Percentiles rank a stretch among this genome's conserved stretches.
phyloP scores from a whole-genome alignment of 2,888 invertebrate species.

The Torymus texanus region DNA sequence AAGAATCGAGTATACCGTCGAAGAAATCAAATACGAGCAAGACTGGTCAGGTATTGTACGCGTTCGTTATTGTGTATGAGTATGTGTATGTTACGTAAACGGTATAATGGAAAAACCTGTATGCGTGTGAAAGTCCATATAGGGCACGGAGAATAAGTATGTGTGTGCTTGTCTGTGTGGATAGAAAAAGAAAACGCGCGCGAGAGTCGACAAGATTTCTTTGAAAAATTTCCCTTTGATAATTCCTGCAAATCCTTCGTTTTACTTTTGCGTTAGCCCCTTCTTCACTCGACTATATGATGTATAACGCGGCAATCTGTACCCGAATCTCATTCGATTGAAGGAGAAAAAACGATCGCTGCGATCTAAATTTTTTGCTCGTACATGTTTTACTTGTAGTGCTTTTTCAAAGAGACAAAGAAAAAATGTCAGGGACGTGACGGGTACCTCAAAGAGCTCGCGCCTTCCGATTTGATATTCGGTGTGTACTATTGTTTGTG shows the following conservation, averaged over 20 bases:
- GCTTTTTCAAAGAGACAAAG: conserved; percentile 18
- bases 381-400: conserved; percentile 13
- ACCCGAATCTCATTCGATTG: conserved; percentile 37
- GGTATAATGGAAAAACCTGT: conserved; percentile 43
- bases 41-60: conserved; percentile 51
- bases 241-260: background rate
- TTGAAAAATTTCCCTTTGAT: conserved; percentile 22
- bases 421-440: background rate
- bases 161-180: background rate
- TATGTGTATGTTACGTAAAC: conserved; percentile 36
- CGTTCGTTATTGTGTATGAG: conserved; percentile 48
- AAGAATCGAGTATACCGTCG: conserved; percentile 30
- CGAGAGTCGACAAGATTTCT: conserved; percentile 42
- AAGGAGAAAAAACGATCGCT: conserved; percentile 31
- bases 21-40: conserved; percentile 56
- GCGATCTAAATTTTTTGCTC: conserved; percentile 28
- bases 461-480: background rate
- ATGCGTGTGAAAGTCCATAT: conserved; percentile 35
- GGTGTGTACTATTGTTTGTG: conserved; percentile 32
- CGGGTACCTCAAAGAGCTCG: conserved; percentile 1
- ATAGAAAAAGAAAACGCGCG: conserved; percentile 33
- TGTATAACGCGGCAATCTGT: conserved; percentile 8
- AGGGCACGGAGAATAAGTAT: background rate
- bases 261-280: conserved; percentile 19
- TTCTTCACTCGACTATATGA: conserved; percentile 13